Base-by-base conservation (phyloP, 1,140 invertebrate genomes). In the Neoseiulus cucumeris region DNA sequence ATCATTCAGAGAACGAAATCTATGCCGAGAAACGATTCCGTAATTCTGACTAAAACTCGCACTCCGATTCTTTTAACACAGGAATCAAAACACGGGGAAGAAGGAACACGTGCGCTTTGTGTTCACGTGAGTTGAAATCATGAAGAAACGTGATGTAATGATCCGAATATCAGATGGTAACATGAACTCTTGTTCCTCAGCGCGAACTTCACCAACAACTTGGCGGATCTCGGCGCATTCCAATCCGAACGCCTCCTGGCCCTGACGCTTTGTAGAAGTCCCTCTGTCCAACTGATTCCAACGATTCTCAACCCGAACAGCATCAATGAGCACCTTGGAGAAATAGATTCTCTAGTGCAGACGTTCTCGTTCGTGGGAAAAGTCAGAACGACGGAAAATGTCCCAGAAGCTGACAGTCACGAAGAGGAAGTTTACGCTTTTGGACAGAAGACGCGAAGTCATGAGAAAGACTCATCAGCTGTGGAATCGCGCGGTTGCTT, bases 261-360 rank as follows among this genome's bases (percentile, higher is more conserved):
- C 22, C 14, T 59, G n/a, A 25, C 25, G 17, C 51, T 59, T n/a
- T 25, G 25, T 59, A 25, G 22, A 6, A 59, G 22, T 33, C 51
- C 51, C 1, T 29, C 25, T 2, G 14, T 59, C 17, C 17, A 14
- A 17, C 4, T 25, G 25, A 12, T 59, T 4, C 25, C 25, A 5
- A 2, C 22, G 22, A 25, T 59, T 20, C 2, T 14, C 0, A 33
- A 59, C 22, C 51, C 51, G 14, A 20, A 33, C 14, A 18, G 17
- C 9, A 20, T 59, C 17, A 59, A 59, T 25, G 25, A 33, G 12
- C 25, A 33, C 51, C 33, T 59, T 29, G 22, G 33, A 9, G 51
- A 59, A 59, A 59, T 59, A 12, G 51, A 59, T 59, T 14, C 51
- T 33, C 25, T 59, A 14, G 33, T 59, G 12, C 51, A 59, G 51